Conservation (phyloP, 2,797 vertebrate species). For the Miichthys miiuy region DNA sequence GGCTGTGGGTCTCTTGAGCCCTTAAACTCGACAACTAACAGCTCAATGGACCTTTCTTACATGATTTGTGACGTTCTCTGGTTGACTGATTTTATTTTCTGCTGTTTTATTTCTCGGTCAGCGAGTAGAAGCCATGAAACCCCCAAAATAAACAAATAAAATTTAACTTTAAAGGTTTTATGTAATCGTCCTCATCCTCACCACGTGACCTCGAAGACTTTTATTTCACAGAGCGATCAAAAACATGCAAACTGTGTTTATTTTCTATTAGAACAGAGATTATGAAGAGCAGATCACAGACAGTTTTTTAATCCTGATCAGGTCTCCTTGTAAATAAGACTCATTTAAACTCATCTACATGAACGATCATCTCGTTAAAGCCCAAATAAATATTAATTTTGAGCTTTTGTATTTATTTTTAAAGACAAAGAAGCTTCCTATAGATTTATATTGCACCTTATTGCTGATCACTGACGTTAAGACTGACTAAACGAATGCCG, state of each 20-base stretch:
- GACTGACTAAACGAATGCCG: neutral
- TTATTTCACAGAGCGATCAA: constrained; percentile 20
- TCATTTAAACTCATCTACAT: constrained; percentile 12
- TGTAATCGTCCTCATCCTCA: constrained; percentile 34
- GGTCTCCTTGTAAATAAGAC: constrained; percentile 52
- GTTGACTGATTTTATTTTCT: constrained; percentile 22
- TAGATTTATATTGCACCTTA: constrained; percentile 59
- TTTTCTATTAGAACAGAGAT: constrained; percentile 33
- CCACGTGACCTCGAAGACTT: constrained; percentile 49
- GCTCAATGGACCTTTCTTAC: constrained; percentile 38
- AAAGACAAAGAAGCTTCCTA: constrained; percentile 39
- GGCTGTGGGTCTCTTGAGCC: constrained; percentile 77
- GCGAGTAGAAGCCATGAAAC: constrained; percentile 29
- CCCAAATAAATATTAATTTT: constrained; percentile 26
- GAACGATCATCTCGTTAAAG: constrained; percentile 36
- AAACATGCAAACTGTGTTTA: neutral
- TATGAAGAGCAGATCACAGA: constrained; percentile 14
- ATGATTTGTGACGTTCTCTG: constrained; percentile 36
- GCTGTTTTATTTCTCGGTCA: constrained; percentile 14
- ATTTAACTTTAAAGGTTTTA: constrained; percentile 13
- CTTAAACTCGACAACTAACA: constrained; percentile 57
- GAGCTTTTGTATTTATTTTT: constrained; percentile 37
- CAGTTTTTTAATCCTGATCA: constrained; percentile 25
- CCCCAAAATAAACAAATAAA: constrained; percentile 2
- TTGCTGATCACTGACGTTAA: neutral